Percentiles rank a stretch among this genome's conserved stretches.
phyloP scores from a whole-genome alignment of 2,797 vertebrate genomes.

The Champsocephalus esox region DNA sequence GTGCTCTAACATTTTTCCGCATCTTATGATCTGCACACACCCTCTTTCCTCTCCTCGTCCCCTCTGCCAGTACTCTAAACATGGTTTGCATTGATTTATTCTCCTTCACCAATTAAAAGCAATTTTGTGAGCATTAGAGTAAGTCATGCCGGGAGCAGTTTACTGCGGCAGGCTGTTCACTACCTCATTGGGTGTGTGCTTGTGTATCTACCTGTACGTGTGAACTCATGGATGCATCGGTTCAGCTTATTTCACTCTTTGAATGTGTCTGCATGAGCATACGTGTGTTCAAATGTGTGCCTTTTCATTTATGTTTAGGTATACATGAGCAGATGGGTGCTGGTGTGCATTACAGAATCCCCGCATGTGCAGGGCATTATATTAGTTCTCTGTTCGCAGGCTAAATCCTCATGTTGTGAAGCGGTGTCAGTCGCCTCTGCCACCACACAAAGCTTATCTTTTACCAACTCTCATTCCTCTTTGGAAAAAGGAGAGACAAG shows the following conservation, averaged over 20 bases:
- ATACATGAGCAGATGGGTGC: slow-evolving; percentile 54
- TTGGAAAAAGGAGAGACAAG: slow-evolving; percentile 47
- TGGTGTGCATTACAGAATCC: slow-evolving; percentile 64
- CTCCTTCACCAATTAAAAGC: slow-evolving; percentile 80
- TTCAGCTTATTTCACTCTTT: slow-evolving; percentile 41
- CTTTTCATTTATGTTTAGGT: slow-evolving; percentile 41
- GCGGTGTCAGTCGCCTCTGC: slow-evolving; percentile 73
- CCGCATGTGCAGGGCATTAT: slow-evolving; percentile 60
- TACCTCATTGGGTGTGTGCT: slow-evolving; percentile 55
- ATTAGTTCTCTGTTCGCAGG: slow-evolving; percentile 64
- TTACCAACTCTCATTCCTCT: slow-evolving; percentile 56
- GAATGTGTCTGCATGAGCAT: slow-evolving; percentile 31
- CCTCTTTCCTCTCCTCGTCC: slow-evolving; percentile 30
- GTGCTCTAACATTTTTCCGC: slow-evolving; percentile 25
- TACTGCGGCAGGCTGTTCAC: slow-evolving; percentile 66
- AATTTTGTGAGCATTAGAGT: slow-evolving; percentile 77
- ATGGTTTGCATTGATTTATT: slow-evolving; percentile 79
- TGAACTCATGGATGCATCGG: slow-evolving; percentile 45
- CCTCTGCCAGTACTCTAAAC: slow-evolving; percentile 56
- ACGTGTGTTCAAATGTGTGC: not conserved
- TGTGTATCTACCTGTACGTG: slow-evolving; percentile 12
- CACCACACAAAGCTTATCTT: slow-evolving; percentile 78
- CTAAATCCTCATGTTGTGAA: slow-evolving; percentile 80
- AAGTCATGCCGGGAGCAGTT: slow-evolving; percentile 65
- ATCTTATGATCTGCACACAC: slow-evolving; percentile 34